Percentiles rank a stretch among this genome's conserved stretches.
Conservation (phyloP, 2,888 invertebrate species). For the Achlya flavicornis region DNA sequence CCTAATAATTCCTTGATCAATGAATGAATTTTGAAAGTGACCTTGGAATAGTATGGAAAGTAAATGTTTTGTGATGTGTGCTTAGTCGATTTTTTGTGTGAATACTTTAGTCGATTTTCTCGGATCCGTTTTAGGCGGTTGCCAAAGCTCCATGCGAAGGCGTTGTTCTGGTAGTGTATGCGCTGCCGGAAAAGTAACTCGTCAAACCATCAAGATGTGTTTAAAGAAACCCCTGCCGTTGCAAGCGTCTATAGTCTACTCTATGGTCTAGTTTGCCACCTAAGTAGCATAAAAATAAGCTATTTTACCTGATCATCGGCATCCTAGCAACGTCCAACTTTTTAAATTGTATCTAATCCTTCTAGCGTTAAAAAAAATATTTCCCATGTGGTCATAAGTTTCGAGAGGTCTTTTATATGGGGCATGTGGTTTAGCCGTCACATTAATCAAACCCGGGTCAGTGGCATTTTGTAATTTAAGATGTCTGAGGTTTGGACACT, state of each 20-base stretch:
- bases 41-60: neutral
- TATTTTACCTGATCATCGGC: neutral
- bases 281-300: neutral
- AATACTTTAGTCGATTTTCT: neutral
- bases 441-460: conserved; percentile 28
- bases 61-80: neutral
- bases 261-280: no score
- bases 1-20: neutral
- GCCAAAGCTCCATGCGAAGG: no score
- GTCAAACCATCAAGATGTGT: no score
- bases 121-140: neutral
- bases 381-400: neutral
- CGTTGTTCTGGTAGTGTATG: no score
- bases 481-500: conserved; percentile 34
- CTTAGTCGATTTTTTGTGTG: neutral
- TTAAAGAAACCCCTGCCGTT: no score
- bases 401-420: neutral
- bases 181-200: no score
- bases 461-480: conserved; percentile 41
- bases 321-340: no score
- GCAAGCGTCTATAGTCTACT: no score
- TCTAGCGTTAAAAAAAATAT: no score
- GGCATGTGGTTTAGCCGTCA: conserved; percentile 3
- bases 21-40: neutral
- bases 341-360: no score